Conservation (phyloP, 2,888 invertebrate genomes). For the Acanthosoma haemorrhoidale region DNA sequence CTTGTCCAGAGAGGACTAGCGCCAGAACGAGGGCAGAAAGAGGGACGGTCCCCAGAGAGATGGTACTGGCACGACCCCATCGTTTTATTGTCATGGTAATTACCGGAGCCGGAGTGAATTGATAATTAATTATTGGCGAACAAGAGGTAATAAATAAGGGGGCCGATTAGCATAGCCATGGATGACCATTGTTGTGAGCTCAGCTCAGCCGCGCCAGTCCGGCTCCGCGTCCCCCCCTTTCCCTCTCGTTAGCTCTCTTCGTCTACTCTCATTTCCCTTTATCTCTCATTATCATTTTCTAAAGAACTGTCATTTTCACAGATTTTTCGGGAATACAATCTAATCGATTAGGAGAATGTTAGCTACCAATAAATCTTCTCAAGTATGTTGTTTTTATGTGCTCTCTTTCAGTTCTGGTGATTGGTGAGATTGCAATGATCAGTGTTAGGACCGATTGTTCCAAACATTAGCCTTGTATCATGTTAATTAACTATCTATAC, state of each 20-base stretch:
- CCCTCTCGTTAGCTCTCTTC: constrained; percentile 24
- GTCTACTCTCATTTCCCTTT: constrained; percentile 30
- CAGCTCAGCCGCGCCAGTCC: constrained; percentile 34
- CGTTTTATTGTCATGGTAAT: constrained; percentile 39
- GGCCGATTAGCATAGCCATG: constrained; percentile 38
- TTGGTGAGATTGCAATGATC: too few relatives aligned
- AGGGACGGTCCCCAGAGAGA: constrained; percentile 18
- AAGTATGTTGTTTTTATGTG: too few relatives aligned
- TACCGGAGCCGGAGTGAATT: constrained; percentile 35
- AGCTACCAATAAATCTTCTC: too few relatives aligned
- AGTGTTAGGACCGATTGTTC: too few relatives aligned
- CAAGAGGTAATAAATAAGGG: constrained; percentile 40
- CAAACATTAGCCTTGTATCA: too few relatives aligned
- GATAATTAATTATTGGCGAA: constrained; percentile 40
- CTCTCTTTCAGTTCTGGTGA: too few relatives aligned
- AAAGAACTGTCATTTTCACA: too few relatives aligned
- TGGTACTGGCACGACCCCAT: constrained; percentile 37
- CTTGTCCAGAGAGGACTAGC: not conserved
- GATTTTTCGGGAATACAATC: too few relatives aligned
- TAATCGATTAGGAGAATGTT: too few relatives aligned
- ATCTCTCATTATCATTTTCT: not conserved
- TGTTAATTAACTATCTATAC: too few relatives aligned
- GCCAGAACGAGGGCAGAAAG: constrained; percentile 17
- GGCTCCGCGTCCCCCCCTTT: constrained; percentile 29
- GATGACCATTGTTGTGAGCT: constrained; percentile 36